A percentile compares a stretch with the other conserved stretches of the same genome.
Conservation (phyloP, 2,113 vertebrate genomes). For the Bubo bubo region DNA sequence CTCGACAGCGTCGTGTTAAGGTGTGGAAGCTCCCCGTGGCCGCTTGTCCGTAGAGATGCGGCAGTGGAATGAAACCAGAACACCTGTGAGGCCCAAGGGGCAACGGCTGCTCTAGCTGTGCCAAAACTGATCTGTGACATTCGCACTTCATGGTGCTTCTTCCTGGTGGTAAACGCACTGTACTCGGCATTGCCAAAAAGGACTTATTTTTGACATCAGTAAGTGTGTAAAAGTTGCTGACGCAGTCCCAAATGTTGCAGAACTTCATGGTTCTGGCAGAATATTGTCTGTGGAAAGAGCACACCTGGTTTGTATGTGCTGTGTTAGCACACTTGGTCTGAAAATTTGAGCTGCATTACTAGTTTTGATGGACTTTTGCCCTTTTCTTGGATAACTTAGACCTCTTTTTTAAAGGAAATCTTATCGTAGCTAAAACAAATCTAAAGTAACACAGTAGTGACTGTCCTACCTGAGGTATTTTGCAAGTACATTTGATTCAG, state of each 20-base stretch:
- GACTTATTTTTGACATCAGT: not conserved
- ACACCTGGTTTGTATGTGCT: not conserved
- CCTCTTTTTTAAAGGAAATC: not conserved
- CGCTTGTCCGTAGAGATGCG: not conserved
- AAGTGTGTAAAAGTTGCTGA: not conserved
- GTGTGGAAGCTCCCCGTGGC: not conserved
- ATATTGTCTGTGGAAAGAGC: not conserved
- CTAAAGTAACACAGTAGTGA: not conserved
- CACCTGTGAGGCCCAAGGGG: not conserved
- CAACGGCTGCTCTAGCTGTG: not conserved
- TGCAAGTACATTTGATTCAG: not conserved
- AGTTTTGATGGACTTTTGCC: not conserved
- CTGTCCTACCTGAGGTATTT: not conserved
- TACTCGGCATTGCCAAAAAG: not conserved
- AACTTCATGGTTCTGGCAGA: not conserved
- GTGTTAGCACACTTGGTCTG: not conserved
- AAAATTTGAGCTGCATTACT: not conserved
- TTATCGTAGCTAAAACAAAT: not conserved
- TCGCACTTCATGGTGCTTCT: not conserved
- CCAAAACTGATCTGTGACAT: not conserved
- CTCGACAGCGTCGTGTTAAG: accelerated
- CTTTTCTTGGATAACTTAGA: not conserved
- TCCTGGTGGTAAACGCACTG: not conserved
- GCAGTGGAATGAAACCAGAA: not conserved
- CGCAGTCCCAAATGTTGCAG: not conserved